Evolutionary conservation across 2,888 invertebrate species (phyloP).

Genomic region (Nasonia oneida): DNA sequence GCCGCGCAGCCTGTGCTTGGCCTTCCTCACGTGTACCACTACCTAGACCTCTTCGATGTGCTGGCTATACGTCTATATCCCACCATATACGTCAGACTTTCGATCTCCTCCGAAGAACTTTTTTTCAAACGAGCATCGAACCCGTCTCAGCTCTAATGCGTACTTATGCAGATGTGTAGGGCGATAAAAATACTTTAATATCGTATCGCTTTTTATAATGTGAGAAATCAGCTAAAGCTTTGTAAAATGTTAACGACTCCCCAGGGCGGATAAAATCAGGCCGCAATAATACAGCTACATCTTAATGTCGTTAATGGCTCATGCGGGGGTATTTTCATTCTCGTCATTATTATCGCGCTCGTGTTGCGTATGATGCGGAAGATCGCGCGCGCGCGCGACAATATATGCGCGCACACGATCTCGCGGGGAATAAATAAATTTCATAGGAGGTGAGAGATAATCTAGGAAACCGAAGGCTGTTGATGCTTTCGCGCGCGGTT

Average conservation of each 20-base stretch:
- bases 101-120: not conserved
- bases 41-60: not conserved
- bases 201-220: no score
- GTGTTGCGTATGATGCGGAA: not conserved
- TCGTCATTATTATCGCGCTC: conserved; percentile 40
- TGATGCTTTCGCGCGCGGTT: not conserved
- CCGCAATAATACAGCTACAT: conserved; percentile 27
- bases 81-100: not conserved
- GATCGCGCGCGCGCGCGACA: not conserved
- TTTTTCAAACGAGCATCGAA: not conserved
- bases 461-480: conserved; percentile 45
- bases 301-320: conserved; percentile 40
- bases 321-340: conserved; percentile 9
- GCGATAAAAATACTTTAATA: no score
- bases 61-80: not conserved
- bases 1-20: not conserved
- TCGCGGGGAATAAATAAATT: conserved; percentile 47
- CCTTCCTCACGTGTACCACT: not conserved
- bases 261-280: not conserved
- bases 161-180: no score
- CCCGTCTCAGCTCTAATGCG: not conserved
- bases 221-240: no score
- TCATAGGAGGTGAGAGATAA: conserved; percentile 51
- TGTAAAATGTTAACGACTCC: no score
- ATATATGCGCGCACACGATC: conserved; percentile 45